Conservation (phyloP, 2,888 invertebrate genomes). For the Gibbula magus region DNA sequence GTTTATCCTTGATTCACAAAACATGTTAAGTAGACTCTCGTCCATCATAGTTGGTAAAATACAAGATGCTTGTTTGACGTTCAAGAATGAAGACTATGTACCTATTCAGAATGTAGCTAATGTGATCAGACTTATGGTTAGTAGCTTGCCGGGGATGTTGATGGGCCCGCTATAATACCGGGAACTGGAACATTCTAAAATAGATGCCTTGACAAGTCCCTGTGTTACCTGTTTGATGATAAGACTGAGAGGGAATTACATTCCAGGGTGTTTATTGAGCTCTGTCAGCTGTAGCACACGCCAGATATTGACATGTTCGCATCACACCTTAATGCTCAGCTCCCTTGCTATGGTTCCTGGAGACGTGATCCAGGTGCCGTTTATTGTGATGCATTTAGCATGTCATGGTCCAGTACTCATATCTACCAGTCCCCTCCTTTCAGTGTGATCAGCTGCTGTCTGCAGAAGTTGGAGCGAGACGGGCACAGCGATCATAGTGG, state of each 20-base stretch:
- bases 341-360: slow-evolving; percentile 6
- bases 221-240: too few species aligned
- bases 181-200: neutral
- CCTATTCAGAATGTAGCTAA: neutral
- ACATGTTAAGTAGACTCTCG: neutral
- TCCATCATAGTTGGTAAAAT: too few species aligned
- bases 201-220: too few species aligned
- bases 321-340: slow-evolving; percentile 17
- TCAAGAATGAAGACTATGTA: too few species aligned
- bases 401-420: neutral
- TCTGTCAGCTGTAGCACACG: neutral
- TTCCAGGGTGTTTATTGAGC: too few species aligned
- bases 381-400: slow-evolving; percentile 28
- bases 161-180: neutral
- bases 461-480: neutral
- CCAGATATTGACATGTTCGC: slow-evolving; percentile 29
- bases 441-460: neutral
- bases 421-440: neutral
- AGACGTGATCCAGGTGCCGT: slow-evolving; percentile 18
- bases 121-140: neutral
- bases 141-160: neutral
- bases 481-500: neutral
- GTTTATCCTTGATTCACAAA: neutral
- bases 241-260: too few species aligned
- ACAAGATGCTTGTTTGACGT: neutral